Percentiles rank a stretch among this genome's conserved stretches.
phyloP scores from a whole-genome alignment of 2,797 vertebrate genomes.

The Sandelia bainsii region DNA sequence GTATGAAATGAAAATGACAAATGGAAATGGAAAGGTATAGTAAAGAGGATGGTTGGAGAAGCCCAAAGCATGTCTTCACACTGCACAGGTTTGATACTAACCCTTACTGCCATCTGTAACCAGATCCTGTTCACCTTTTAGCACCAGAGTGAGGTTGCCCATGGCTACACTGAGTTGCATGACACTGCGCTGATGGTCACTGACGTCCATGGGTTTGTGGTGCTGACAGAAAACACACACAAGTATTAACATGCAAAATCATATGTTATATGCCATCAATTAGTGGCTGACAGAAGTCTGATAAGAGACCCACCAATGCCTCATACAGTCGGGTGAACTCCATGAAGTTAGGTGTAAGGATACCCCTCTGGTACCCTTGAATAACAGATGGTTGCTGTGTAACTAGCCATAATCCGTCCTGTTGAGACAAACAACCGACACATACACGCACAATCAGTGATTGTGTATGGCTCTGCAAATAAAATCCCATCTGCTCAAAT shows the following conservation, averaged over 20 bases:
- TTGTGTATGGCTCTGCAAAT: conserved; percentile 18
- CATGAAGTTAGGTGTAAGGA: conserved; percentile 96
- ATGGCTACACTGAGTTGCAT: conserved; percentile 92
- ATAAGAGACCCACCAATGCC: conserved; percentile 88
- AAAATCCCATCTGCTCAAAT: conserved; percentile 37
- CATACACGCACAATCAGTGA: conserved; percentile 17
- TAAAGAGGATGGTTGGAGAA: not conserved
- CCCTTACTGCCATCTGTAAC: conserved; percentile 94
- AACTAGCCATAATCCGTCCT: conserved; percentile 98
- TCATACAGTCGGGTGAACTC: conserved; percentile 95
- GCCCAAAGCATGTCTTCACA: not conserved
- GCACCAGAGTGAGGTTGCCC: conserved; percentile 94
- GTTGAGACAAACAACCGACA: conserved; percentile 40
- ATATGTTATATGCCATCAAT: not conserved
- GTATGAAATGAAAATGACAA: too few species aligned
- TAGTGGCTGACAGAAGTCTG: not conserved
- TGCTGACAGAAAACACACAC: conserved; percentile 79
- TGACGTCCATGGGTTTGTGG: conserved; percentile 86
- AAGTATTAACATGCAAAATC: conserved; percentile 7
- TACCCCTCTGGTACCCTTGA: conserved; percentile 92
- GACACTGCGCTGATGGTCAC: conserved; percentile 86
- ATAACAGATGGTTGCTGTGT: conserved; percentile 93
- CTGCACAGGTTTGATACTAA: conserved; percentile 71
- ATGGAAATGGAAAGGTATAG: not conserved
- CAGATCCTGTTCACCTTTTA: conserved; percentile 94